A percentile compares a stretch with the other conserved stretches of the same genome.
These are phyloP conservation scores for Metallyticus violacea DNA, from an alignment of 2,888 invertebrate species.

Conservation along the genomic window DNA sequence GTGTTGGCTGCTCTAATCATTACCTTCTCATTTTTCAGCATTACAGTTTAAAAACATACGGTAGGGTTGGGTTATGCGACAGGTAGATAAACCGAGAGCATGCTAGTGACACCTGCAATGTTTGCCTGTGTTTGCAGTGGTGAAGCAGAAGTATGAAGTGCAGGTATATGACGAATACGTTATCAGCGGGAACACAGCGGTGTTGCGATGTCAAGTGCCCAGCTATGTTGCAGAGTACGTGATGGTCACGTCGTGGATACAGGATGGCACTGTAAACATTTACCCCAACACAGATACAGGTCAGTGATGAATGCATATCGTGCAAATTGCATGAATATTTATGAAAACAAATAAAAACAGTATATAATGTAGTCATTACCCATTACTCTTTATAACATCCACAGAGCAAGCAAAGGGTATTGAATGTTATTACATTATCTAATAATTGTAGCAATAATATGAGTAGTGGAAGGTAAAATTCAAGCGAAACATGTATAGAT, in stretches of 20 bases:
- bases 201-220: conserved; percentile 86
- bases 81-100: not conserved
- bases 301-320: conserved; percentile 38
- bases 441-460: too few relatives aligned
- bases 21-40: too few relatives aligned
- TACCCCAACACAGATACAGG: conserved; percentile 72
- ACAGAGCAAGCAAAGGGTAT: not conserved
- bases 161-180: conserved; percentile 90
- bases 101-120: not conserved
- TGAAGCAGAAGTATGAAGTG: conserved; percentile 82
- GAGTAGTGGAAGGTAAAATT: too few relatives aligned
- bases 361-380: not conserved
- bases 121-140: conserved; percentile 57
- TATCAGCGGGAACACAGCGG: conserved; percentile 85
- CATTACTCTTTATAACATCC: not conserved
- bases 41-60: too few relatives aligned
- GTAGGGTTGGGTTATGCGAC: too few relatives aligned
- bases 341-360: not conserved
- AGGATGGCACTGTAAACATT: conserved; percentile 76
- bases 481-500: too few relatives aligned
- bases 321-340: not conserved
- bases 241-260: conserved; percentile 85
- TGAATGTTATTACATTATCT: too few relatives aligned
- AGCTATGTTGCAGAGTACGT: conserved; percentile 85
- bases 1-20: too few relatives aligned